phyloP scores from a whole-genome alignment of 2,113 vertebrate species.

The Nothocercus nigrocapillus region DNA sequence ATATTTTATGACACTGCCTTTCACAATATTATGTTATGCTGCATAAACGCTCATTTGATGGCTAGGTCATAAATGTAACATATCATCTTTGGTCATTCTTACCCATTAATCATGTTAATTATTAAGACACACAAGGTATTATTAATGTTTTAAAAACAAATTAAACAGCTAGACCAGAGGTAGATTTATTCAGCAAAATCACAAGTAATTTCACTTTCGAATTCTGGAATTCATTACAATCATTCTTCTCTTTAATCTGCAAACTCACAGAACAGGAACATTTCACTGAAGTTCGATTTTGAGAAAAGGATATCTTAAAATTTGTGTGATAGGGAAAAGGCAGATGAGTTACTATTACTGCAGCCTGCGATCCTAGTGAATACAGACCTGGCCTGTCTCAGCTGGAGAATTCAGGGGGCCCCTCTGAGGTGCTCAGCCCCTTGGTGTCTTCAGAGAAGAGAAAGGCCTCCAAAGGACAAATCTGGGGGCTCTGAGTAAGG shows the following conservation, averaged over 20 bases:
- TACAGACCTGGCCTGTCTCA: background rate
- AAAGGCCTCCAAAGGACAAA: background rate
- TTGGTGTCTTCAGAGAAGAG: background rate
- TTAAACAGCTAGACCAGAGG: background rate
- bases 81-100: background rate
- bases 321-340: background rate
- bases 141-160: background rate
- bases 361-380: background rate
- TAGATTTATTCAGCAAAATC: background rate
- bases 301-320: background rate
- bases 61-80: background rate
- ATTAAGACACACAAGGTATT: background rate
- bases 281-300: background rate
- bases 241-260: background rate
- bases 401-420: background rate
- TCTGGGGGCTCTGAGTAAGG: background rate
- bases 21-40: constrained; percentile 5
- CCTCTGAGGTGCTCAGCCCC: background rate
- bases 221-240: background rate
- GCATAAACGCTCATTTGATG: background rate
- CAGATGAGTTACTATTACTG: background rate
- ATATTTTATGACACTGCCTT: background rate
- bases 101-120: background rate
- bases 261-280: background rate
- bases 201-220: background rate